A percentile compares a stretch with the other conserved stretches of the same genome.
phyloP scores from a whole-genome alignment of 2,888 invertebrate genomes.

The Ashinkailepas kermadecensis region DNA sequence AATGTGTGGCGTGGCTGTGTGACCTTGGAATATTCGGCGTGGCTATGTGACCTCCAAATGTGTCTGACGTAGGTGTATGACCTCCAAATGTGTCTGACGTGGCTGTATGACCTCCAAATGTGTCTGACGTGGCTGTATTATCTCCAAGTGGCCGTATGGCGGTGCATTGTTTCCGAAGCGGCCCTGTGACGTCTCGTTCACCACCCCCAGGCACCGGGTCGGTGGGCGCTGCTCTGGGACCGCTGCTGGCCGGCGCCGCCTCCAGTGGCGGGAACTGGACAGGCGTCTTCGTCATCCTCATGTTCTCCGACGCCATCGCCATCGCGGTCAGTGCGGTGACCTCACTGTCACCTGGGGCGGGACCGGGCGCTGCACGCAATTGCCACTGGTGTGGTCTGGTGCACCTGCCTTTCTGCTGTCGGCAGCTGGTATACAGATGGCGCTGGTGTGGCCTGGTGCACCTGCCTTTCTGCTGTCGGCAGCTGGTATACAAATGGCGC shows the following conservation, averaged over 20 bases:
- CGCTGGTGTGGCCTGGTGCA: no score
- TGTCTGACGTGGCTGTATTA: not conserved
- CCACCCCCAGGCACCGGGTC: not conserved
- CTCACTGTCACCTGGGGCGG: not conserved
- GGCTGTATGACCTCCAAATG: no score
- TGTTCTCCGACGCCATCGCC: constrained; percentile 69
- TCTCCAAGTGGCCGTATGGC: no score
- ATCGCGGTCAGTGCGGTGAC: constrained; percentile 51
- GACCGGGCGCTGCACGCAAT: no score
- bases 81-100: not conserved
- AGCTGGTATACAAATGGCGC: no score
- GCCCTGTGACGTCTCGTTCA: not conserved
- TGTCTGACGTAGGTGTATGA: no score
- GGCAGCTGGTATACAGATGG: no score
- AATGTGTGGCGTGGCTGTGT: no score
- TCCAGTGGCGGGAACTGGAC: constrained; percentile 81
- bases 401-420: no score
- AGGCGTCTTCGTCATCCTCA: constrained; percentile 84
- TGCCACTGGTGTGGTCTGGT: no score
- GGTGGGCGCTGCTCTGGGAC: constrained; percentile 84
- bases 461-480: no score
- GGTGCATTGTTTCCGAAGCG: not conserved
- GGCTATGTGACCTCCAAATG: no score
- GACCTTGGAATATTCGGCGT: not conserved
- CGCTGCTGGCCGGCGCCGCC: constrained; percentile 75